Evolutionary conservation across 2,113 vertebrate species (phyloP).

Genomic region (Nothocercus nigrocapillus): DNA sequence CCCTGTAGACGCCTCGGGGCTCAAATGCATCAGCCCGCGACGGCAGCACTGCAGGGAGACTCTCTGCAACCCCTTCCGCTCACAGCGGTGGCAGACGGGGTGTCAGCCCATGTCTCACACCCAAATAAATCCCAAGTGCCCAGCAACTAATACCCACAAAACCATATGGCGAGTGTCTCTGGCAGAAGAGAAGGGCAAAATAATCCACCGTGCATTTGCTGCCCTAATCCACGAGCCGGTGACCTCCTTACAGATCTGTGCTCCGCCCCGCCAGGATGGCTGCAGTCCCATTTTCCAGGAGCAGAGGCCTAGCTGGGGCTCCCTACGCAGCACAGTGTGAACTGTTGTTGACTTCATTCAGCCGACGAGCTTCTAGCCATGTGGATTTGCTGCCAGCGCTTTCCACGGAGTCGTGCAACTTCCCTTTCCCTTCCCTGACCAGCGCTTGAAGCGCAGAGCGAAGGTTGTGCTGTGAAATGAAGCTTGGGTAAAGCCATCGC

Average conservation of each 20-base stretch:
- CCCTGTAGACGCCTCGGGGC: neutral
- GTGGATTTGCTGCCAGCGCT: neutral
- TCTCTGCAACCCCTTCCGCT: neutral
- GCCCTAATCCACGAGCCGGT: neutral
- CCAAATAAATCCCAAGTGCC: too few species aligned
- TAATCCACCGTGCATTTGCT: neutral
- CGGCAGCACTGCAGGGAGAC: too few species aligned
- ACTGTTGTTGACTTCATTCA: neutral
- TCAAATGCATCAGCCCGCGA: neutral
- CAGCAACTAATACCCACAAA: neutral
- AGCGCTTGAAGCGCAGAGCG: neutral
- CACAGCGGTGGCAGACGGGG: neutral
- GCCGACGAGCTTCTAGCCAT: neutral
- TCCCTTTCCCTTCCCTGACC: neutral
- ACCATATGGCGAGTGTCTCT: neutral
- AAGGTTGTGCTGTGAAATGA: neutral
- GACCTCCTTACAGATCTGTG: neutral
- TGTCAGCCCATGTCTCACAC: too few species aligned
- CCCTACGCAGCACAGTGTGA: neutral
- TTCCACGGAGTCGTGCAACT: neutral
- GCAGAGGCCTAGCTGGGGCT: too few species aligned
- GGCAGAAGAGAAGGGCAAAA: neutral
- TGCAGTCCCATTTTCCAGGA: neutral
- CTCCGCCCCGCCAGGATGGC: neutral
- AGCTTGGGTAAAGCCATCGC: neutral